These are phyloP conservation scores for Ceratoteleas bidentatus DNA, from an alignment of 1,140 invertebrate genomes.

Conservation along the genomic window DNA sequence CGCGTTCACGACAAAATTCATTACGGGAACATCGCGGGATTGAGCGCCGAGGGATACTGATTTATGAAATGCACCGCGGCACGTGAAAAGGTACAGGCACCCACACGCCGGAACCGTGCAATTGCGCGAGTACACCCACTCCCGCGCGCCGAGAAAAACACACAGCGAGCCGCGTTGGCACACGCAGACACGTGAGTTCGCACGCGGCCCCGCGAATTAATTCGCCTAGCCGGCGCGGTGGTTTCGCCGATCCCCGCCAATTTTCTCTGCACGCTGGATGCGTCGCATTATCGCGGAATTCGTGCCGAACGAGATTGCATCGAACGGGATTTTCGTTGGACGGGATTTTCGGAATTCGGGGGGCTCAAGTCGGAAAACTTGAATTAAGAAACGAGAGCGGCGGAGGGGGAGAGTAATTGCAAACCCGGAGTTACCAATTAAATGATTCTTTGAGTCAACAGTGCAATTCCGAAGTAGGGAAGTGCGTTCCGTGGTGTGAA, in stretches of 20 bases:
- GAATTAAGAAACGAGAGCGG: neutral
- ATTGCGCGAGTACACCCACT: constrained; percentile 54
- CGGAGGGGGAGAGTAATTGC: too few relatives aligned
- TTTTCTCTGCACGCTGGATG: constrained; percentile 19
- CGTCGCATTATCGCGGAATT: constrained; percentile 21
- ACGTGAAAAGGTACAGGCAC: constrained; percentile 56
- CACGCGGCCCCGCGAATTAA: constrained; percentile 56
- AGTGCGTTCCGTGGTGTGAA: too few relatives aligned
- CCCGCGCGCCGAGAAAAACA: constrained; percentile 35
- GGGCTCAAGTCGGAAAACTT: neutral
- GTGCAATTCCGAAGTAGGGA: too few relatives aligned
- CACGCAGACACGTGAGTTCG: constrained; percentile 55
- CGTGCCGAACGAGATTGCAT: constrained; percentile 26
- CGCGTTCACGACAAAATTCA: too few relatives aligned
- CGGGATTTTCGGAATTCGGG: neutral
- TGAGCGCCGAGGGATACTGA: constrained; percentile 62
- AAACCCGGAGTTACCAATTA: too few relatives aligned
- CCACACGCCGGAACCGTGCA: constrained; percentile 51
- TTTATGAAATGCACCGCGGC: constrained; percentile 77
- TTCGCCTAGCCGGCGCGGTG: constrained; percentile 20
- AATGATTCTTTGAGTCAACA: too few relatives aligned
- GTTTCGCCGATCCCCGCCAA: constrained; percentile 28
- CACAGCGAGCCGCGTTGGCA: constrained; percentile 35
- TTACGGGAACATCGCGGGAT: neutral
- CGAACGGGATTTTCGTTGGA: constrained; percentile 12